These are phyloP conservation scores for Phylloscopus trochiloides DNA, from an alignment of 2,113 vertebrate genomes.

Conservation along the genomic window DNA sequence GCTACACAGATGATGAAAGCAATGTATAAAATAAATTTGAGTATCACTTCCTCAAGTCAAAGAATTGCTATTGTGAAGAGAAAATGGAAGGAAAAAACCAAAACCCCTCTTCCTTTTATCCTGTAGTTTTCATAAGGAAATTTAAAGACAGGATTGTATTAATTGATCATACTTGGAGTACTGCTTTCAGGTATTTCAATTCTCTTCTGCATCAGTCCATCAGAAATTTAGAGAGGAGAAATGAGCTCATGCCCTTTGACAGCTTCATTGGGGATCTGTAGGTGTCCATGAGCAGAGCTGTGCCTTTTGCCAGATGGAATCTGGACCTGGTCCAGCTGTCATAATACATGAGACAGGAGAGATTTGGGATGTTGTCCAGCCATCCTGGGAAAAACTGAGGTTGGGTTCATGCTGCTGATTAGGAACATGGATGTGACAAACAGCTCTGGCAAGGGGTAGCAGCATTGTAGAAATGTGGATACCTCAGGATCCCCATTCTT, in stretches of 20 bases:
- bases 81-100: background rate
- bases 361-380: background rate
- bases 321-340: background rate
- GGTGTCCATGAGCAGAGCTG: background rate
- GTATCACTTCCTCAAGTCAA: background rate
- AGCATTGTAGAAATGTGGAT: fast-evolving
- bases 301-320: background rate
- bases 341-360: fast-evolving
- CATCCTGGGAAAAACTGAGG: background rate
- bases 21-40: constrained; percentile 6
- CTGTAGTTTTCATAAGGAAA: background rate
- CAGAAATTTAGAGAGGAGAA: background rate
- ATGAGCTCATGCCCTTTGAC: background rate
- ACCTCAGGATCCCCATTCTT: fast-evolving
- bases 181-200: background rate
- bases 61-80: background rate
- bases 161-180: background rate
- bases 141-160: background rate
- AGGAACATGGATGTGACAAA: background rate
- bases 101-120: background rate
- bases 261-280: background rate
- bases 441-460: background rate
- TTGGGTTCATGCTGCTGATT: background rate
- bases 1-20: background rate
- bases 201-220: background rate